Percentiles rank a stretch among this genome's conserved stretches.
Conservation (phyloP, 2,797 vertebrate genomes). For the Peromyscus melanophrys region DNA sequence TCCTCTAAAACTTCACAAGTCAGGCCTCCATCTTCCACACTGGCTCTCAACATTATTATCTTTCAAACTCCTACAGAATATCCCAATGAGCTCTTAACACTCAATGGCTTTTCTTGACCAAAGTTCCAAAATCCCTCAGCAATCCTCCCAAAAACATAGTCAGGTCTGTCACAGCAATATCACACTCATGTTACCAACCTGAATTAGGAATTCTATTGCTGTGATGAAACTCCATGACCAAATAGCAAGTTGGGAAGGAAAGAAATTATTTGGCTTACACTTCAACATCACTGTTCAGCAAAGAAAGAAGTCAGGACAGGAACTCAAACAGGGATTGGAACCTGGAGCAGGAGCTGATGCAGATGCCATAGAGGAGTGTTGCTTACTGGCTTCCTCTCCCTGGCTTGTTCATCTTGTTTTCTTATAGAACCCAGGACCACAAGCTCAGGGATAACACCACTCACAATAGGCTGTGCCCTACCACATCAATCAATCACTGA, state of each 20-base stretch:
- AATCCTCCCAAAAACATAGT: background rate
- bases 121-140: background rate
- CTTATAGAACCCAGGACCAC: background rate
- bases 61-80: background rate
- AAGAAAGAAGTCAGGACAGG: background rate
- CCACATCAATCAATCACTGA: background rate
- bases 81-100: background rate
- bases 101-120: background rate
- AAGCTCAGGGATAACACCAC: background rate
- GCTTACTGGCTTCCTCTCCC: background rate
- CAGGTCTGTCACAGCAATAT: background rate
- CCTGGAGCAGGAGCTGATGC: background rate
- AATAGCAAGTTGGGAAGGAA: background rate
- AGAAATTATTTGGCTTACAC: background rate
- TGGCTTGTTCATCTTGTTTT: background rate
- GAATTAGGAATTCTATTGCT: background rate
- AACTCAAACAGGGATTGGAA: background rate
- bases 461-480: background rate
- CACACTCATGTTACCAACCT: background rate
- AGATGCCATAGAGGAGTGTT: background rate
- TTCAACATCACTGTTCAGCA: background rate
- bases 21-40: background rate
- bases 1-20: background rate
- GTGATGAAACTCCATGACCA: background rate
- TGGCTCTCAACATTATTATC: background rate